Evolutionary conservation across 2,113 vertebrate species (phyloP).

Genomic region (Hyla sarda): DNA sequence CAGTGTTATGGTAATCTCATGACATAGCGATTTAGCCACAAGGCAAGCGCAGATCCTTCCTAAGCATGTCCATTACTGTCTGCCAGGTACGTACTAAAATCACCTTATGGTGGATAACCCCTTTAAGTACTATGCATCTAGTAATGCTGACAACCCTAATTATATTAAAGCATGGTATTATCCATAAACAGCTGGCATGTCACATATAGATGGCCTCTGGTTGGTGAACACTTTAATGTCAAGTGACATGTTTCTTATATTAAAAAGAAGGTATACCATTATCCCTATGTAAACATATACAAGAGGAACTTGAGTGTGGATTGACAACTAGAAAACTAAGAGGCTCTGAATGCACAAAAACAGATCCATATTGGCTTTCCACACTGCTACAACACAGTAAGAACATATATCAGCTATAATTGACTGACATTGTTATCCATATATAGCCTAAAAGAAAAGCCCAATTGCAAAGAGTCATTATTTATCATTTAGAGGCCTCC

Average conservation of each 20-base stretch:
- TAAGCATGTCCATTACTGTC: too few species aligned
- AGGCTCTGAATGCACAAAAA: not conserved
- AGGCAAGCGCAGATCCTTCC: too few species aligned
- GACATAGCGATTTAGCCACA: too few species aligned
- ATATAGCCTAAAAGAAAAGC: not conserved
- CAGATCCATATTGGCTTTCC: not conserved
- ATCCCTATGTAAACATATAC: not conserved
- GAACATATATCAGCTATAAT: not conserved
- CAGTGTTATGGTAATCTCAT: too few species aligned
- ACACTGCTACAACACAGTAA: not conserved
- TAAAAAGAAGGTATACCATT: not conserved
- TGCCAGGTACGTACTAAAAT: too few species aligned
- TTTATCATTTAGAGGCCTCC: not conserved
- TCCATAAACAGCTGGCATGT: not conserved
- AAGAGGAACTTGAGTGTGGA: not conserved
- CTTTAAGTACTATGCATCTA: not conserved
- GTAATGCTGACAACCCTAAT: not conserved
- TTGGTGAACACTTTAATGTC: not conserved
- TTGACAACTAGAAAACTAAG: not conserved
- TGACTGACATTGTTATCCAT: not conserved
- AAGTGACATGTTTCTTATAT: not conserved
- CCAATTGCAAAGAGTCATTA: not conserved
- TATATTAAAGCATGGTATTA: not conserved
- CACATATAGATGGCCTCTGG: not conserved
- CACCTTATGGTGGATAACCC: too few species aligned